Percentiles rank a stretch among this genome's conserved stretches.
These are phyloP conservation scores for Drosophila anomelani DNA, from an alignment of 2,888 invertebrate genomes.

Conservation along the genomic window DNA sequence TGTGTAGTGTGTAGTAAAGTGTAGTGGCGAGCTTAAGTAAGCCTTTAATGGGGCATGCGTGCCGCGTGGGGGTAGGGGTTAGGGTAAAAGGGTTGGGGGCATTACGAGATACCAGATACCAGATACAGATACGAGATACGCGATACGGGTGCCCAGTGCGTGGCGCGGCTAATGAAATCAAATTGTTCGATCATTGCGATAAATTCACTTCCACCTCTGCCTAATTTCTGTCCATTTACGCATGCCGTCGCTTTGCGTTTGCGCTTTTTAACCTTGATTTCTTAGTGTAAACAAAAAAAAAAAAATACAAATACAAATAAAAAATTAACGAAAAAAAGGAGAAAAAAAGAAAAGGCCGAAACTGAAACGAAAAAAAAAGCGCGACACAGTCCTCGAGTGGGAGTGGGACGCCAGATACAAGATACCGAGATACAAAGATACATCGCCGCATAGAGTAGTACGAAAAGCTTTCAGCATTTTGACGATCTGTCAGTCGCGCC, in stretches of 20 bases:
- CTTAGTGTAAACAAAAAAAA: slow-evolving; percentile 77
- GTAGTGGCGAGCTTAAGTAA: slow-evolving; percentile 35
- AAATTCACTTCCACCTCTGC: slow-evolving; percentile 72
- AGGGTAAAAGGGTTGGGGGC: slow-evolving; percentile 5
- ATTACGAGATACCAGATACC: slow-evolving; percentile 9
- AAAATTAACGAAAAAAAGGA: slow-evolving; percentile 9
- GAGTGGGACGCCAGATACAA: slow-evolving; percentile 40
- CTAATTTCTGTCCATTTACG: slow-evolving; percentile 62
- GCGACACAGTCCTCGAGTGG: slow-evolving; percentile 33
- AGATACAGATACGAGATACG: slow-evolving; percentile 2
- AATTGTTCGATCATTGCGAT: slow-evolving; percentile 60
- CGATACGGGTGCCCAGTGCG: slow-evolving; percentile 5
- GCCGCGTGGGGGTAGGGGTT: slow-evolving; percentile 9
- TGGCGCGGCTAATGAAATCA: slow-evolving; percentile 45
- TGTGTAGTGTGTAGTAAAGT: not conserved
- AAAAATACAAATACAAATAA: slow-evolving; percentile 46
- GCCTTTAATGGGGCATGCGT: slow-evolving; percentile 41
- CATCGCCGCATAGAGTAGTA: slow-evolving; percentile 59
- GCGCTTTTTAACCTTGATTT: slow-evolving; percentile 77
- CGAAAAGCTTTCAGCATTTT: slow-evolving; percentile 69
- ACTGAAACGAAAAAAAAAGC: slow-evolving; percentile 24
- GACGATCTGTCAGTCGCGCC: slow-evolving; percentile 48
- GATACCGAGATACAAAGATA: slow-evolving; percentile 46
- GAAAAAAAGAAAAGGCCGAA: slow-evolving; percentile 27
- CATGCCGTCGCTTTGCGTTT: slow-evolving; percentile 62